Base-by-base conservation (phyloP, 2,797 vertebrate genomes). In the Chaetophractus vellerosus region DNA sequence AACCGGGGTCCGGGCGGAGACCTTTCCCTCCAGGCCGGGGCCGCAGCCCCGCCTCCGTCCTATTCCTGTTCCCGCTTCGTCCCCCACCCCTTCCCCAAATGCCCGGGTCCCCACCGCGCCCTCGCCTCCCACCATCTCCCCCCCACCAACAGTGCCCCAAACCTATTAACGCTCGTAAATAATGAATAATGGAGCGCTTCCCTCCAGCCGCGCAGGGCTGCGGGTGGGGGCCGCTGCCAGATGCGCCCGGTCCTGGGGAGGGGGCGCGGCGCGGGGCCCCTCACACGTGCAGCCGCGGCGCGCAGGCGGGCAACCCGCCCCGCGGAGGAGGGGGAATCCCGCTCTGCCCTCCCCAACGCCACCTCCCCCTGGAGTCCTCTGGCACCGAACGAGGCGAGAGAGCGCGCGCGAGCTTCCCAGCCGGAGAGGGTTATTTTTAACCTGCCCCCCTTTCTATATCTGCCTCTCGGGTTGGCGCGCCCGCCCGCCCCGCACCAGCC, bases 281-380 rank as follows among this genome's bases (percentile, higher is more conserved):
- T 52, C 93, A 91, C 96, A 97, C 94, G 94, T 96, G 94, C 97
- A 81, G 80, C 86, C 89, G 89, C 28, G 89, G 96, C 93, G 94
- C 91, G 94, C 90, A 87, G 86, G 88, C 97, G 76, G 94, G 93
- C 95, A 93, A 71, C 95, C 96, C 96, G 96, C 97, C 96, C 91
- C 72, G 93, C 93, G 64, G 91, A 97, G 95, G 96, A 94, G 96
- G 96, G 96, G 97, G 95, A 97, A 97, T 96, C 97, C 97, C 96
- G 96, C 96, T 89, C 97, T 94, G 97, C 96, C 95, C 96, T 97
- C 95, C 96, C 97, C 95, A 95, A 94, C 96, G 93, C 97, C 97
- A 98, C 97, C 97, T 90, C 96, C 97, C 96, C 96, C 96, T 96
- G 96, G 96, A 97, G 97, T 97, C 96, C 97, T 96, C 96, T 95